Conservation (phyloP, 2,797 vertebrate genomes). For the Hippopotamyrus pictus region DNA sequence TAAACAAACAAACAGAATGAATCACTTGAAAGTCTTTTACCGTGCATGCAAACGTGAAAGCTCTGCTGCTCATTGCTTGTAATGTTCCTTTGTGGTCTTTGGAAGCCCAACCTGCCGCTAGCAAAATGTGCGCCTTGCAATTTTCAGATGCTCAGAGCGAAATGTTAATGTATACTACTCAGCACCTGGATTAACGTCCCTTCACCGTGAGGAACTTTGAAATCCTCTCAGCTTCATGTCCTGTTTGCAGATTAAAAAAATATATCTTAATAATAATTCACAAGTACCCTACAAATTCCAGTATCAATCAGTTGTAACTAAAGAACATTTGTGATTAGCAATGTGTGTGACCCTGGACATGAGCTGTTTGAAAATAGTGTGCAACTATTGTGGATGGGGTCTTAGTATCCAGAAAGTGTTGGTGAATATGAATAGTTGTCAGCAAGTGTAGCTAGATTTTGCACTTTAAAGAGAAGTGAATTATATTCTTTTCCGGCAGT, state of each 20-base stretch:
- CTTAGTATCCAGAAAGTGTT: not conserved
- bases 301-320: not conserved
- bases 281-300: not conserved
- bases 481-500: not conserved
- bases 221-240: not conserved
- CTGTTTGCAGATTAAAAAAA: not conserved
- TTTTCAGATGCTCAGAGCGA: not conserved
- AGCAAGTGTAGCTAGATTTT: not conserved
- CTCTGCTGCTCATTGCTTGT: too few relatives aligned
- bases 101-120: not conserved
- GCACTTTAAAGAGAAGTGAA: not conserved
- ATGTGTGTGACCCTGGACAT: not conserved
- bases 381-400: not conserved
- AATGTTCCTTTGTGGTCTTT: not conserved
- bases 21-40: not conserved
- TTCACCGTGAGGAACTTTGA: not conserved
- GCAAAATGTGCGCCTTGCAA: not conserved
- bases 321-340: not conserved
- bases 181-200: not conserved
- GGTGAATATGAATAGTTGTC: not conserved
- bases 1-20: not conserved
- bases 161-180: not conserved
- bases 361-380: not conserved
- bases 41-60: not conserved
- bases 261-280: not conserved